Conservation (phyloP, 2,888 invertebrate genomes). For the Ypsolopha sequella region DNA sequence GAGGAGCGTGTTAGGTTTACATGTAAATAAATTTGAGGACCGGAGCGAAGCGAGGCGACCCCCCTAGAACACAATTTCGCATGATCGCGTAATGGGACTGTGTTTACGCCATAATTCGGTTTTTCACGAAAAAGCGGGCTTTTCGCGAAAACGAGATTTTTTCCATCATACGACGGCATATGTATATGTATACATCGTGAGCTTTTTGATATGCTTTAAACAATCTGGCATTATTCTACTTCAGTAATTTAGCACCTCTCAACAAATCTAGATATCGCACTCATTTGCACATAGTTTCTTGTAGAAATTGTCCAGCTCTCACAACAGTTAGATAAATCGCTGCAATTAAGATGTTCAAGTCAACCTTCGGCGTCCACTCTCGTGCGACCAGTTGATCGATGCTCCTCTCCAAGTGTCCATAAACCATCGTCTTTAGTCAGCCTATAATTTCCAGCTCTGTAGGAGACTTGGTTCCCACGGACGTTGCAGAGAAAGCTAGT, state of each 20-base stretch:
- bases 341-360: slow-evolving; percentile 16
- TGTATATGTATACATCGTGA: slow-evolving; percentile 1
- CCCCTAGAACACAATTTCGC: too few species aligned
- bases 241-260: background rate
- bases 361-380: slow-evolving; percentile 16
- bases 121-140: too few species aligned
- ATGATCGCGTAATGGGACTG: too few species aligned
- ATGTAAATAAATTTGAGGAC: too few species aligned
- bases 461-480: slow-evolving; percentile 10
- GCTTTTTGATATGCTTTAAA: slow-evolving; percentile 8
- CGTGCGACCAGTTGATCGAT: slow-evolving; percentile 7
- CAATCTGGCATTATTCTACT: background rate
- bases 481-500: slow-evolving; percentile 3
- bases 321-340: background rate
- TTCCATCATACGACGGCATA: too few species aligned
- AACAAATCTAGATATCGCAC: background rate
- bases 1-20: too few species aligned
- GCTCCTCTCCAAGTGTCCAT: slow-evolving; percentile 9
- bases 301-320: background rate
- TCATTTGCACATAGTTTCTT: background rate
- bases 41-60: too few species aligned
- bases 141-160: too few species aligned
- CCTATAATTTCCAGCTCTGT: slow-evolving; percentile 12
- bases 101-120: too few species aligned
- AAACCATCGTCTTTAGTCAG: slow-evolving; percentile 11